Conservation (phyloP, 1,140 invertebrate species). For the Nylanderia fulva region DNA sequence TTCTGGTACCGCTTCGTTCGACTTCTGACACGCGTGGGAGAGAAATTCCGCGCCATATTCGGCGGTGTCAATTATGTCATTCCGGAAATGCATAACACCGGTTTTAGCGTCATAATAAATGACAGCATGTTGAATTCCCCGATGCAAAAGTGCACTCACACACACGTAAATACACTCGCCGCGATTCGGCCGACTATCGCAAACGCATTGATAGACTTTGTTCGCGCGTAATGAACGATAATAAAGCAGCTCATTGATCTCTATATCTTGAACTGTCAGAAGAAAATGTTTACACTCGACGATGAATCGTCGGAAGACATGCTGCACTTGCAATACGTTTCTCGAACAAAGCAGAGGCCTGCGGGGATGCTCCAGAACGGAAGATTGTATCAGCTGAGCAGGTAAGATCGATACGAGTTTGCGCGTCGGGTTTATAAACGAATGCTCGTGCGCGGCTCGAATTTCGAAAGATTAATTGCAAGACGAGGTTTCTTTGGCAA, state of each 20-base stretch:
- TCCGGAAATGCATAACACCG: neutral
- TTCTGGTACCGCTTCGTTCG: neutral
- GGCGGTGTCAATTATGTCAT: neutral
- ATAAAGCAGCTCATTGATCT: neutral
- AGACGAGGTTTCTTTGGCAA: neutral
- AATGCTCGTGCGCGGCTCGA: neutral
- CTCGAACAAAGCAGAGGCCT: neutral
- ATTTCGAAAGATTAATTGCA: neutral
- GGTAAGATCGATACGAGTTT: slow-evolving; percentile 71
- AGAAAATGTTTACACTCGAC: neutral
- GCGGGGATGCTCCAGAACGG: neutral
- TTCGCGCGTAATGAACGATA: neutral
- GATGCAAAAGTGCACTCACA: neutral
- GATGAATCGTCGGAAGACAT: neutral
- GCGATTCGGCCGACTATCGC: neutral
- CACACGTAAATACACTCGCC: neutral
- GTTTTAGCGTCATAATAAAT: neutral
- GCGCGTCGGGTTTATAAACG: slow-evolving; percentile 55
- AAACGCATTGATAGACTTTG: too few relatives aligned
- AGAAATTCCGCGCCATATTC: slow-evolving; percentile 28
- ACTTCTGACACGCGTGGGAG: neutral
- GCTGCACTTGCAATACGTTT: neutral
- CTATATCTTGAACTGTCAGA: neutral
- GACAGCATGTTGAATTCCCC: neutral
- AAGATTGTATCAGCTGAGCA: slow-evolving; percentile 60